These are phyloP conservation scores for Anisognathus igniventris DNA, from an alignment of 2,797 vertebrate species.

Conservation along the genomic window DNA sequence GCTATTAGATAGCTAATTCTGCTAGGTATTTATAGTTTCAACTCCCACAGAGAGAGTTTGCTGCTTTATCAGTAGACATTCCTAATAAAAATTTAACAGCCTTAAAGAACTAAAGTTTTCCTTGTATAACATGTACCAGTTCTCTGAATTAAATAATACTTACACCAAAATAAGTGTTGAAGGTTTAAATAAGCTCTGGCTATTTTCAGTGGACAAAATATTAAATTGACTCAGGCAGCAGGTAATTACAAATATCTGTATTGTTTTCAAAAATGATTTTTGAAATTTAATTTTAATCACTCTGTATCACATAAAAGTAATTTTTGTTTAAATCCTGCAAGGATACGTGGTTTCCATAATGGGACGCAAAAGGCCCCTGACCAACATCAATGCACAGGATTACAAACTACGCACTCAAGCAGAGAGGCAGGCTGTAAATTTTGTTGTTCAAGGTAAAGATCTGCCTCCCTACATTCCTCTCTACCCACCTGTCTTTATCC, in stretches of 20 bases:
- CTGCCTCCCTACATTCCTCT: background rate
- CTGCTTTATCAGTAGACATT: background rate
- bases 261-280: background rate
- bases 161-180: background rate
- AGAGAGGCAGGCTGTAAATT: conserved; percentile 93
- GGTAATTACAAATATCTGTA: background rate
- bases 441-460: conserved; percentile 89
- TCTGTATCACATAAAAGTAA: background rate
- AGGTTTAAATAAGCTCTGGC: background rate
- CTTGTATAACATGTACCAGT: background rate
- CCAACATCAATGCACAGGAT: conserved; percentile 78
- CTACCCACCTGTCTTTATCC: background rate
- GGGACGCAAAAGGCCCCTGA: conserved; percentile 85
- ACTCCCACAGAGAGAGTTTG: background rate
- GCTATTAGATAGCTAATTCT: conserved; percentile 26
- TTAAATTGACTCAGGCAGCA: background rate
- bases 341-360: conserved; percentile 88
- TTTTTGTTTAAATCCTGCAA: conserved; percentile 45
- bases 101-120: background rate
- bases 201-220: background rate
- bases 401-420: conserved; percentile 84
- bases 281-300: background rate
- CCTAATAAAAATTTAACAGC: background rate
- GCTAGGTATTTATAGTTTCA: conserved; percentile 30
- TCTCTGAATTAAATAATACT: background rate